Percentiles rank a stretch among this genome's conserved stretches.
Conservation (phyloP, 2,797 vertebrate species). For the Antrozous pallidus region DNA sequence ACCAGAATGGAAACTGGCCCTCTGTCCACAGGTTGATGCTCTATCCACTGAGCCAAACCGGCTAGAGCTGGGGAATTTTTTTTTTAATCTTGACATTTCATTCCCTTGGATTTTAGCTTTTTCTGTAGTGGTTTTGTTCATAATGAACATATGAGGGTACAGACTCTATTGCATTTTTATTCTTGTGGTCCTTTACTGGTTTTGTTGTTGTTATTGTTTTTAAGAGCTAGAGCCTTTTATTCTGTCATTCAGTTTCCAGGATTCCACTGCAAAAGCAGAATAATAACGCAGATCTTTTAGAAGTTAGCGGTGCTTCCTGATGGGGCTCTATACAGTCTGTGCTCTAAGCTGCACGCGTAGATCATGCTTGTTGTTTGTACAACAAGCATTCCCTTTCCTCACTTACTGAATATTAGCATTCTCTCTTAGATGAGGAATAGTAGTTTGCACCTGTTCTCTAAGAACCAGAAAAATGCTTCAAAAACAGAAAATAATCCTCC, state of each 20-base stretch:
- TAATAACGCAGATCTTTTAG: background rate
- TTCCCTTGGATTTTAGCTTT: background rate
- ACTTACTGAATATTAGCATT: background rate
- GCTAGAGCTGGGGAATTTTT: background rate
- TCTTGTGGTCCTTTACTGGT: background rate
- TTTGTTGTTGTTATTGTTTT: background rate
- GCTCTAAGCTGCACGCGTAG: background rate
- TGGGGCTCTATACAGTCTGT: background rate
- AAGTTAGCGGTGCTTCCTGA: background rate
- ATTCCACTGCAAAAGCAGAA: conserved; percentile 17
- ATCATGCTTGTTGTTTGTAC: conserved; percentile 17
- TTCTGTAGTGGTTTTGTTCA: background rate
- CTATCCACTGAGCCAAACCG: no score
- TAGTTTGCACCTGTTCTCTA: conserved; percentile 54
- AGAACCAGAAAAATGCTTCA: conserved; percentile 45
- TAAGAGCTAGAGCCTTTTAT: conserved; percentile 22
- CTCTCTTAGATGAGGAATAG: conserved; percentile 8
- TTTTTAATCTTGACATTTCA: background rate
- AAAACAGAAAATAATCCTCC: conserved; percentile 46
- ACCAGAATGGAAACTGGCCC: no score
- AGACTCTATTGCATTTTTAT: background rate
- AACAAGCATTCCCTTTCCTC: background rate
- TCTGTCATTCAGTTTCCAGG: background rate
- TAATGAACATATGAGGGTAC: background rate
- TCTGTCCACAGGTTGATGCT: no score